phyloP scores from a whole-genome alignment of 2,888 invertebrate genomes.

The Acholoe squamosa region DNA sequence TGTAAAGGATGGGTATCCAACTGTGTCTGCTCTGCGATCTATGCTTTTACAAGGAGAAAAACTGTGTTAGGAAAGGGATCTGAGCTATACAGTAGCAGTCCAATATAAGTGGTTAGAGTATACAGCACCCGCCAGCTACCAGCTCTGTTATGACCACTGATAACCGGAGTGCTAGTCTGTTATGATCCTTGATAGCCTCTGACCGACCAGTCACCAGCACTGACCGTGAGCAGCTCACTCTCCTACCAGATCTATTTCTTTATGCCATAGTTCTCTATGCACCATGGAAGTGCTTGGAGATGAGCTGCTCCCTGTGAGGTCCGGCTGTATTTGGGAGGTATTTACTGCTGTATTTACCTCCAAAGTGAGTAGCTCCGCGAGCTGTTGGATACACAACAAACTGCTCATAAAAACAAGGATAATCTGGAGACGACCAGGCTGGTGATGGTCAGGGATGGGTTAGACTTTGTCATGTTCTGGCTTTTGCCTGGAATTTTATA shows the following conservation, averaged over 20 bases:
- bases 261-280: not conserved
- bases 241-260: not conserved
- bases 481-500: no score
- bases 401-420: not conserved
- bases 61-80: no score
- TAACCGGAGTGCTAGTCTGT: not conserved
- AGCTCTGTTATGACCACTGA: not conserved
- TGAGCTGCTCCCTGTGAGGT: not conserved
- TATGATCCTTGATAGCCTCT: not conserved
- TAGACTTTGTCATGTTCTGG: no score
- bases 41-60: no score
- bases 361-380: not conserved
- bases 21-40: no score
- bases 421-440: not conserved
- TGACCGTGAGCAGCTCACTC: conserved; percentile 6
- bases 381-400: conserved; percentile 36
- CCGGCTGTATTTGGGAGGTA: not conserved
- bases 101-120: not conserved
- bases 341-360: conserved; percentile 17
- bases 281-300: not conserved
- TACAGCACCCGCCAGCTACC: not conserved
- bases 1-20: no score
- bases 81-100: no score
- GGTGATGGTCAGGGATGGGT: not conserved
- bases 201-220: conserved; percentile 26